Base-by-base conservation (phyloP, 2,113 vertebrate species). In the Hippocampus mohnikei region DNA sequence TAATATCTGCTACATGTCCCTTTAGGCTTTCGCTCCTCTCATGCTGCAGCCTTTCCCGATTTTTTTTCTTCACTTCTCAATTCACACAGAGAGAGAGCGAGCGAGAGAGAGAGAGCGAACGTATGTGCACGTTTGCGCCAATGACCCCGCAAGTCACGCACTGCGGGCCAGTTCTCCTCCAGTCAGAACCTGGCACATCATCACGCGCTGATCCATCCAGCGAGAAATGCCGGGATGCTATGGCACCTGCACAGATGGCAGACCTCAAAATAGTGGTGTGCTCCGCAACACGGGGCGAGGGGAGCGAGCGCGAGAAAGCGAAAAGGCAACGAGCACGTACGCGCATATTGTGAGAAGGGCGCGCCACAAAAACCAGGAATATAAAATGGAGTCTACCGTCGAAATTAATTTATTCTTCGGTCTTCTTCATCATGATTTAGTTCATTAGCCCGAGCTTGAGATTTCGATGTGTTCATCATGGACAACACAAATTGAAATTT, bases 181-280 rank as follows among this genome's bases (percentile, higher is more conserved):
- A 60, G 50, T 70, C 72, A 58, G 77, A 84, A 84, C 58, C 77
- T 29, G 59, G 84, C 84, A 84, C 87, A 85, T 85, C 83, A 86
- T 86, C 74, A 83, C 41, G 82, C 81, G 87, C 86, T 88, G 90
- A 91, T 89, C 81, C 56, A 74, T 82, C 70, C 64, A 69, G 27
- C 68, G 67, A 85, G 78, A 86, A 84, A 75, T 84, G 78, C 73
- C 42, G 66, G 80, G 69, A 78, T 80, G 76, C 71, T 77, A 82
- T 90, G 84, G 85, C 82, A 85, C 84, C 64, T 78, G 77, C 81
- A 70, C 87, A 91, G 88, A 91, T 87, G 88, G 88, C 84, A 87
- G 81, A 84, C 82, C 87, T 88, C 81, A 83, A 90, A 90, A 91
- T 90, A 90, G 82, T 84, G 76, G 73, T 73, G 21, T 9, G 52